Evolutionary conservation across 2,113 vertebrate genomes (phyloP).

Genomic region (Litocranius walleri): DNA sequence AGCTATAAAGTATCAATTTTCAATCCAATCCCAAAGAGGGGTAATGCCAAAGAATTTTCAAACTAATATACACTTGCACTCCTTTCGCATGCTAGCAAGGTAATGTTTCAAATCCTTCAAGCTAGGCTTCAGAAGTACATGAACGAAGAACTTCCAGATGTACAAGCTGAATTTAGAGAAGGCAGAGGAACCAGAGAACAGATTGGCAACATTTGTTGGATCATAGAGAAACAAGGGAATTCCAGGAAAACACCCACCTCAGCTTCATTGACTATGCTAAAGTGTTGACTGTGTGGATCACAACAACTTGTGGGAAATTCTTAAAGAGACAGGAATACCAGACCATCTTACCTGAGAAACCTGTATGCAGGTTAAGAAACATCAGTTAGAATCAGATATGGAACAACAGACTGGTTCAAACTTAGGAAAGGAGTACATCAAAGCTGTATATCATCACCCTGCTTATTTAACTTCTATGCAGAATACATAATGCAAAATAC

Average conservation of each 20-base stretch:
- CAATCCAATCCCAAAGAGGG: background rate
- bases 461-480: background rate
- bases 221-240: background rate
- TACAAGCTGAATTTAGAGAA: background rate
- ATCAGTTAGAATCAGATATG: background rate
- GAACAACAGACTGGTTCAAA: background rate
- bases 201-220: background rate
- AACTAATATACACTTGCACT: background rate
- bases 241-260: background rate
- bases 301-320: background rate
- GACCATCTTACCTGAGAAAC: background rate
- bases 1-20: background rate
- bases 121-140: background rate
- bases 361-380: background rate
- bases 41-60: background rate
- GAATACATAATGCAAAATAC: background rate
- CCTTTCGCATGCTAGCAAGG: background rate
- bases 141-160: background rate
- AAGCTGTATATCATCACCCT: background rate
- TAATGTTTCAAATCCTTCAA: background rate
- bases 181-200: background rate
- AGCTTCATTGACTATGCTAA: background rate
- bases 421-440: background rate
- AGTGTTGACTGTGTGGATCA: background rate
- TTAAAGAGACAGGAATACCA: background rate